phyloP scores from a whole-genome alignment of 2,888 invertebrate species.

The Tineola bisselliella region DNA sequence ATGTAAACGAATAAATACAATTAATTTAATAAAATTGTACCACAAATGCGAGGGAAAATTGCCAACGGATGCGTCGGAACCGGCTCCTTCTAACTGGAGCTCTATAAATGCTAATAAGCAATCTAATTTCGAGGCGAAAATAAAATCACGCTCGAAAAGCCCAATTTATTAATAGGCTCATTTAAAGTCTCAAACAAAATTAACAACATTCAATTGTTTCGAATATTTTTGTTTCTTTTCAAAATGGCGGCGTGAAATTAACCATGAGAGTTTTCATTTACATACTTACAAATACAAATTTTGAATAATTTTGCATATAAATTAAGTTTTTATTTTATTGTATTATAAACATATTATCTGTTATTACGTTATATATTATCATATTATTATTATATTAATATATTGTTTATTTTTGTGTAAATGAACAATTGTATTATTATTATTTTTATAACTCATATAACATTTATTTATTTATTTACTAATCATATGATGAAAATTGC shows the following conservation, averaged over 20 bases:
- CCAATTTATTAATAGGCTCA: slow-evolving; percentile 8
- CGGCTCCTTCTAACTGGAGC: not conserved
- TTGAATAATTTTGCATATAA: too few relatives aligned
- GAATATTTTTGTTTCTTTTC: slow-evolving; percentile 2
- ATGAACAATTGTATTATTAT: too few relatives aligned
- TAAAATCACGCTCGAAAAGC: slow-evolving; percentile 12
- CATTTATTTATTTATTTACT: too few relatives aligned
- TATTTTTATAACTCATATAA: too few relatives aligned
- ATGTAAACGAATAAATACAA: not conserved
- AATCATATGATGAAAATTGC: too few relatives aligned
- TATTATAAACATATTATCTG: too few relatives aligned
- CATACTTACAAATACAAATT: too few relatives aligned
- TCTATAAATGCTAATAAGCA: slow-evolving; percentile 12
- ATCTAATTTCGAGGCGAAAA: slow-evolving; percentile 13
- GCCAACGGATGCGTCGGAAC: not conserved
- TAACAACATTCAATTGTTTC: slow-evolving; percentile 3
- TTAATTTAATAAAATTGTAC: slow-evolving; percentile 4
- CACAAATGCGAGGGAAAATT: slow-evolving; percentile 2
- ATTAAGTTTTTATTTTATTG: too few relatives aligned
- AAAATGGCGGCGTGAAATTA: not conserved
- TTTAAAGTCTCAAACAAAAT: slow-evolving; percentile 8
- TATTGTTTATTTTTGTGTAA: too few relatives aligned
- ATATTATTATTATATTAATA: too few relatives aligned
- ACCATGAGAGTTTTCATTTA: not conserved
- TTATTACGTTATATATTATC: too few relatives aligned